phyloP scores from a whole-genome alignment of 2,888 invertebrate genomes.

The Phengaris arion region DNA sequence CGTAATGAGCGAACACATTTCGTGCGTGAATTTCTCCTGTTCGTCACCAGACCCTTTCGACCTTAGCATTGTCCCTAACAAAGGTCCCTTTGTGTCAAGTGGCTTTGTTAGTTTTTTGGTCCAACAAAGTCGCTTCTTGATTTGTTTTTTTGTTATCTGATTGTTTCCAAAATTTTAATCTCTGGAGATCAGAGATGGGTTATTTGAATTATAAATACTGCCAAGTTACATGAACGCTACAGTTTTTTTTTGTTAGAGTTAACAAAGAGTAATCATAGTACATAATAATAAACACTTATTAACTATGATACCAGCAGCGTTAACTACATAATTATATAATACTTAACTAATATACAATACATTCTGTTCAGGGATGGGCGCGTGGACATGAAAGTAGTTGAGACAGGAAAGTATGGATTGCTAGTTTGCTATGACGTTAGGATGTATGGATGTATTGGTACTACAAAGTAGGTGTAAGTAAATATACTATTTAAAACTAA shows the following conservation, averaged over 20 bases:
- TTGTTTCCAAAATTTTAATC: slow-evolving; percentile 16
- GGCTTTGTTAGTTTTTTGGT: slow-evolving; percentile 30
- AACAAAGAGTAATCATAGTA: no score
- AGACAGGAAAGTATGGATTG: no score
- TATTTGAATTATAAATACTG: background rate
- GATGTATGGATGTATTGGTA: no score
- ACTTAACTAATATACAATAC: no score
- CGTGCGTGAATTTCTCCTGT: background rate
- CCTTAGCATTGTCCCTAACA: slow-evolving; percentile 31
- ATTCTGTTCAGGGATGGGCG: no score
- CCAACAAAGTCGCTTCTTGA: slow-evolving; percentile 24
- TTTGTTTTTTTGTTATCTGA: slow-evolving; percentile 13
- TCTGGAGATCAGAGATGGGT: background rate
- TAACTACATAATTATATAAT: no score
- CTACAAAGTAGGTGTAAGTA: background rate
- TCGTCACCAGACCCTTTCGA: slow-evolving; percentile 30
- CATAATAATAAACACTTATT: no score
- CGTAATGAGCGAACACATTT: slow-evolving; percentile 26
- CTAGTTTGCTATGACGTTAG: no score
- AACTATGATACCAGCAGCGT: no score
- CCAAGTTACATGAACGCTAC: background rate
- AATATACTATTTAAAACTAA: no score
- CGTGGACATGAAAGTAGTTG: no score
- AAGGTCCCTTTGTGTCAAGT: slow-evolving; percentile 30
- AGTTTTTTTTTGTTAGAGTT: background rate